Evolutionary conservation across 2,888 invertebrate genomes (phyloP), one percentile per base, ranked within the genome.

Genomic region (Drosophila leonis): DNA sequence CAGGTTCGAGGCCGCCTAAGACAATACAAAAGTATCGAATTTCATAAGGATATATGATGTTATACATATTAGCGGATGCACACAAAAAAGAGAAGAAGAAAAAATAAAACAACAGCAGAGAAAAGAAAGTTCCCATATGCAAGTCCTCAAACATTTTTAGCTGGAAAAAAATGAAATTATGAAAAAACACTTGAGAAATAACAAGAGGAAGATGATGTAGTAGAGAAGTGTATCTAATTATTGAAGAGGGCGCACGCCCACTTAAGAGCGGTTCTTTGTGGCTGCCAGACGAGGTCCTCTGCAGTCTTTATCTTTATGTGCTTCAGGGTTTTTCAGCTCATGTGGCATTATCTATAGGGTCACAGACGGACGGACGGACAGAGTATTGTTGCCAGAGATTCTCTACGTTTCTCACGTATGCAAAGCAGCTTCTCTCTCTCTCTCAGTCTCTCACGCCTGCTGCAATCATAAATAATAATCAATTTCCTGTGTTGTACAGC

Each of bases 391-490:
- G 39, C 12, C 27, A 52, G 64, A 56, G 63, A 67, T 56, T 69
- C 61, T 69, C 31, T 65, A n/a, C 13, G 10, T 66, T 77, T 77
- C 77, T 77, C 77, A 77, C 80, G 77, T 77, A 76, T 77, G 80
- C 76, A 75, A 75, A 79, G 78, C 59, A 37, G 24, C 27, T 10
- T 20, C 9, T 29, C 18, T 12, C 10, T 0, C 35, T 18, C 27
- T 24, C 44, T 10, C n/a, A 10, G 13, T 20, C 39, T 27, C 15
- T n/a, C 41, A 41, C 41, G 20, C 41, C 31, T 29, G 67, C 66
- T 69, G 87, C 72, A 86, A 86, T 86, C 90, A 90, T 88, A 86
- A 86, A 86, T 86, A 90, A 86, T 86, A 86, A 90, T 86, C 90
- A 86, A 86, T 86, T 86, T 86, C 90, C 86, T 90, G 86, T 77